Conservation (phyloP, 2,888 invertebrate species). For the Choristoneura rosaceana region DNA sequence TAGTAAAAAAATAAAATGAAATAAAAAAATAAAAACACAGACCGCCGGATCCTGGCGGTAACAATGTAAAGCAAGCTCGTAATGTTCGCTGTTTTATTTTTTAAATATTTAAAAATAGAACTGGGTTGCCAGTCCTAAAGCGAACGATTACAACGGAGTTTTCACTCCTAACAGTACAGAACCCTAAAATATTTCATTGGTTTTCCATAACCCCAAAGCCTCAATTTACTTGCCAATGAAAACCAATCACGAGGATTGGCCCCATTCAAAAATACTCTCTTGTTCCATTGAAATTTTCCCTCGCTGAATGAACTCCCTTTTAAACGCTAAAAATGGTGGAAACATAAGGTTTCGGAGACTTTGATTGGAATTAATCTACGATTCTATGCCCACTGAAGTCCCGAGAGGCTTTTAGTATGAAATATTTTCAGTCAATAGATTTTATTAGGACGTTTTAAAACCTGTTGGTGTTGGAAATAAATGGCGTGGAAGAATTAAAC, state of each 20-base stretch:
- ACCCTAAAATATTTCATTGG: no score
- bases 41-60: no score
- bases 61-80: no score
- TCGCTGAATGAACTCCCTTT: constrained; percentile 22
- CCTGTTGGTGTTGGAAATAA: neutral
- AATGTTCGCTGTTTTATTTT: no score
- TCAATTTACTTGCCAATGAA: constrained; percentile 28
- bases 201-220: neutral
- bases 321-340: neutral
- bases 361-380: constrained; percentile 29
- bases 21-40: no score
- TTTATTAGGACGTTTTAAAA: neutral
- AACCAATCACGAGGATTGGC: constrained; percentile 36
- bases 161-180: no score
- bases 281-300: constrained; percentile 29
- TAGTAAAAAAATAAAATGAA: no score
- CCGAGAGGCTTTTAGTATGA: constrained; percentile 10
- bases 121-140: no score
- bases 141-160: no score
- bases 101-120: no score
- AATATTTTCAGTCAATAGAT: neutral
- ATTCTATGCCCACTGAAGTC: constrained; percentile 30
- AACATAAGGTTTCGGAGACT: constrained; percentile 22
- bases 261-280: constrained; percentile 30
- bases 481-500: no score